These are phyloP conservation scores for Phoxinus dragarum DNA, from an alignment of 2,797 vertebrate species.

Conservation along the genomic window DNA sequence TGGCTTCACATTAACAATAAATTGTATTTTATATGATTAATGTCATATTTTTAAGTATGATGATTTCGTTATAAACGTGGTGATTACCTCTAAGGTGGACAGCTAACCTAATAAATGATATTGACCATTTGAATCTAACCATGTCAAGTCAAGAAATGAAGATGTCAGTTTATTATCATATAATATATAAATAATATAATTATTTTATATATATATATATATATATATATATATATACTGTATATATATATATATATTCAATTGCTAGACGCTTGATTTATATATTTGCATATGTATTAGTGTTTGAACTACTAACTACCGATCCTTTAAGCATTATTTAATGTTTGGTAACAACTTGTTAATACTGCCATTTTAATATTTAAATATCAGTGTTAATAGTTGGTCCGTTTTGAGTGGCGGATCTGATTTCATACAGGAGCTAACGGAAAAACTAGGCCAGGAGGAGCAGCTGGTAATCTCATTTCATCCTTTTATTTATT, in stretches of 20 bases:
- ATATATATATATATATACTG: too few species aligned
- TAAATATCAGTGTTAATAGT: not conserved
- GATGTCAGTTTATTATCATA: not conserved
- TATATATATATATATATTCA: too few species aligned
- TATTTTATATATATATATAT: too few species aligned
- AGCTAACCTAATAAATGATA: not conserved
- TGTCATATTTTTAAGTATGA: not conserved
- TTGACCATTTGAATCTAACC: not conserved
- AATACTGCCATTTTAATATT: not conserved
- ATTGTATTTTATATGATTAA: not conserved
- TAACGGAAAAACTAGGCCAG: slow-evolving; percentile 46
- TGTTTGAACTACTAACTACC: slow-evolving; percentile 4
- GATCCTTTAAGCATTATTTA: not conserved
- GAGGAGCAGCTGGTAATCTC: slow-evolving; percentile 61
- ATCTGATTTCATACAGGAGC: not conserved
- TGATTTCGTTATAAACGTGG: not conserved
- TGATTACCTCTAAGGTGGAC: not conserved
- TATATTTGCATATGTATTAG: not conserved
- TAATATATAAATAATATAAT: too few species aligned
- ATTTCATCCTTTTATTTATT: slow-evolving; percentile 51
- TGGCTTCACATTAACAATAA: not conserved
- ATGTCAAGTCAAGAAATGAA: not conserved
- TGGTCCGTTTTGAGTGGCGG: not conserved
- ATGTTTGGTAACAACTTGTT: not conserved
- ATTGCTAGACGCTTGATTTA: not conserved